Conservation (phyloP, 2,888 invertebrate species). For the Carabus problematicus region DNA sequence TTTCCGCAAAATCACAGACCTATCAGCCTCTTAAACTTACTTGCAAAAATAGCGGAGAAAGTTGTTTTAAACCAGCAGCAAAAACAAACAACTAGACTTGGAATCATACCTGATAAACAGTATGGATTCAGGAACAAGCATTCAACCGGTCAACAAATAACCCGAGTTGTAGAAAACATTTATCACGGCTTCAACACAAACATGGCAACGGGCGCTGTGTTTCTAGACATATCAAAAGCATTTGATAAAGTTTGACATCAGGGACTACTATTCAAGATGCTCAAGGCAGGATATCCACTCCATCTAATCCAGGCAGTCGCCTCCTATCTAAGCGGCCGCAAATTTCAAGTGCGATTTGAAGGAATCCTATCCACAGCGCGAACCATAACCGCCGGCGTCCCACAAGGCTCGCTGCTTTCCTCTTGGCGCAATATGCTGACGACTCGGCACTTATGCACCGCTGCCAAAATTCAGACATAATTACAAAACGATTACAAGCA, state of each 20-base stretch:
- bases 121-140: constrained; percentile 48
- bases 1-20: constrained; percentile 45
- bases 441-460: too few species aligned
- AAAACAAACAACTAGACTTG: constrained; percentile 22
- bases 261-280: constrained; percentile 46
- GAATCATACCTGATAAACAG: constrained; percentile 45
- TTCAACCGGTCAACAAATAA: constrained; percentile 47
- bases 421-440: too few species aligned
- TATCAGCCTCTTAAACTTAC: constrained; percentile 45
- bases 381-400: constrained; percentile 48
- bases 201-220: constrained; percentile 46
- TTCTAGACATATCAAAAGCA: constrained; percentile 50
- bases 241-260: constrained; percentile 51
- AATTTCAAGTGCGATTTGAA: constrained; percentile 45
- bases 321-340: constrained; percentile 46
- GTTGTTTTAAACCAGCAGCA: constrained; percentile 39
- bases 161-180: constrained; percentile 45
- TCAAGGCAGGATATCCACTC: constrained; percentile 40
- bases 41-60: constrained; percentile 47
- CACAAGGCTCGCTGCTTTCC: constrained; percentile 47
- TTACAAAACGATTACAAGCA: too few species aligned
- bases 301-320: constrained; percentile 45
- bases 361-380: constrained; percentile 32
- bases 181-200: constrained; percentile 45
- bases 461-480: too few species aligned